phyloP scores from a whole-genome alignment of 2,113 vertebrate genomes.

The Rynchops niger region DNA sequence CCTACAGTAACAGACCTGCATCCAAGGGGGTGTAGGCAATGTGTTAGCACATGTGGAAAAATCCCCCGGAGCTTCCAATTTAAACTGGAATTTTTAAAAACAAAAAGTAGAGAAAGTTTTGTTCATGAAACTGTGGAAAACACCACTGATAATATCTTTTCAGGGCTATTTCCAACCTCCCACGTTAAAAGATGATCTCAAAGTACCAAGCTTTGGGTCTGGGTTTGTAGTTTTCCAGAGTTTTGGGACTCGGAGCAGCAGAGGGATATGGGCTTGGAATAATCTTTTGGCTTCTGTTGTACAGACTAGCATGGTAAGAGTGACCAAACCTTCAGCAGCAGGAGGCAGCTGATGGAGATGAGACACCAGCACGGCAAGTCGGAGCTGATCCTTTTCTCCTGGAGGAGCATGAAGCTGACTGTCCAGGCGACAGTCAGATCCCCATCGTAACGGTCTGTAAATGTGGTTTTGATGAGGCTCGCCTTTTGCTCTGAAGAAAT shows the following conservation, averaged over 20 bases:
- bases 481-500: slow-evolving; percentile 1
- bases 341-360: background rate
- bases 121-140: background rate
- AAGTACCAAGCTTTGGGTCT: background rate
- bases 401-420: background rate
- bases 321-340: background rate
- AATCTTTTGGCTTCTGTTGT: background rate
- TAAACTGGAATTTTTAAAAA: background rate
- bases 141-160: background rate
- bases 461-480: background rate
- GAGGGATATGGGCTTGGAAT: background rate
- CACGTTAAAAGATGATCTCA: background rate
- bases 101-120: background rate
- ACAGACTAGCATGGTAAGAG: background rate
- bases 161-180: background rate
- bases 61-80: background rate
- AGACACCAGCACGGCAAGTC: background rate
- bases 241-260: background rate
- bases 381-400: background rate
- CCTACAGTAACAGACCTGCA: background rate
- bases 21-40: background rate
- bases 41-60: slow-evolving; percentile 19
- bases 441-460: background rate
- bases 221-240: background rate
- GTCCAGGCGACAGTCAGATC: background rate